These are phyloP conservation scores for Lipophrys pholis DNA, from an alignment of 2,113 vertebrate species.

Conservation along the genomic window DNA sequence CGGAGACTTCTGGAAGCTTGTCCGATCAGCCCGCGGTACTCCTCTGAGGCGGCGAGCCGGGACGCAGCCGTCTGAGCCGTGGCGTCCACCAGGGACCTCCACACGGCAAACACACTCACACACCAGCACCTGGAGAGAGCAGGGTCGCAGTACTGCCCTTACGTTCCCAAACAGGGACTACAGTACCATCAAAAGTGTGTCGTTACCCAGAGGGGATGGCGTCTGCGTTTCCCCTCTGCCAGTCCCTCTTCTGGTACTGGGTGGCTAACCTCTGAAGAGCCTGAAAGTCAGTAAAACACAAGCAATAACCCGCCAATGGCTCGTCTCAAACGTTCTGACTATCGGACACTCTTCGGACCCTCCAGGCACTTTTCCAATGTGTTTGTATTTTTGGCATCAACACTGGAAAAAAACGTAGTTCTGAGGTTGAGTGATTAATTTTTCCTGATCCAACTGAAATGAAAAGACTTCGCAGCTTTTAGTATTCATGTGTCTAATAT, in stretches of 20 bases:
- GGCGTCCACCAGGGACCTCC: slow-evolving; percentile 88
- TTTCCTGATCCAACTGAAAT: too few relatives aligned
- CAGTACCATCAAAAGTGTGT: neutral
- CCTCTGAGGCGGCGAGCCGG: slow-evolving; percentile 82
- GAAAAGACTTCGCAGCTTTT: too few relatives aligned
- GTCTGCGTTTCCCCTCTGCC: slow-evolving; percentile 85
- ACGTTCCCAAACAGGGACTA: neutral
- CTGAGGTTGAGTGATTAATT: too few relatives aligned
- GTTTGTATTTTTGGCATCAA: too few relatives aligned
- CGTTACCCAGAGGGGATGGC: slow-evolving; percentile 59
- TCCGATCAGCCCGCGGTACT: slow-evolving; percentile 80
- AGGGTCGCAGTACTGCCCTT: too few relatives aligned
- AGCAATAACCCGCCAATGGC: too few relatives aligned
- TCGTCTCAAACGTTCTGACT: too few relatives aligned
- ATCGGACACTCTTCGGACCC: too few relatives aligned
- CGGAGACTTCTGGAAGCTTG: slow-evolving; percentile 81
- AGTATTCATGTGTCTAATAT: too few relatives aligned
- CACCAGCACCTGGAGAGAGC: neutral
- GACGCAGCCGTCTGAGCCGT: slow-evolving; percentile 79
- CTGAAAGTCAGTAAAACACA: slow-evolving; percentile 62
- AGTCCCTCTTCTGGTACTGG: slow-evolving; percentile 90
- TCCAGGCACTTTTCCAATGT: too few relatives aligned
- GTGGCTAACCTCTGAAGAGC: slow-evolving; percentile 89
- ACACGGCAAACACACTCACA: slow-evolving; percentile 86
- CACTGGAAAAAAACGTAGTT: too few relatives aligned